A percentile compares a stretch with the other conserved stretches of the same genome.
These are phyloP conservation scores for Entomyzon cyanotis DNA, from an alignment of 2,113 vertebrate genomes.

Conservation along the genomic window DNA sequence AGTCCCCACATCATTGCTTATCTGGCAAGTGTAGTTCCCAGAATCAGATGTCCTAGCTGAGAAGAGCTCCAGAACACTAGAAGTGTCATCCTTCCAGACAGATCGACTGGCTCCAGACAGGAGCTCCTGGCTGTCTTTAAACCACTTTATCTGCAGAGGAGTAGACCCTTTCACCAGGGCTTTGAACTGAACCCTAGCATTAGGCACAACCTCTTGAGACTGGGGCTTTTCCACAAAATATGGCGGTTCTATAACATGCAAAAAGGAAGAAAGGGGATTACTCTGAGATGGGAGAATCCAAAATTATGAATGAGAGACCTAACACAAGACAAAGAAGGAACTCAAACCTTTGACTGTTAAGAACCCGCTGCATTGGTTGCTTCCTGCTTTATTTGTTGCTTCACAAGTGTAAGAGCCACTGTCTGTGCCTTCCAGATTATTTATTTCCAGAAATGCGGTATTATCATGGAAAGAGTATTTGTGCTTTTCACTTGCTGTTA, in stretches of 20 bases:
- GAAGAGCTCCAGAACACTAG: conserved; percentile 88
- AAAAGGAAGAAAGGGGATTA: conserved; percentile 37
- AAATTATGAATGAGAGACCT: not conserved
- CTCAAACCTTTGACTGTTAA: conserved; percentile 94
- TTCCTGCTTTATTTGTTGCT: conserved; percentile 91
- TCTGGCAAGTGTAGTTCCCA: conserved; percentile 91
- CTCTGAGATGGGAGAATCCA: not conserved
- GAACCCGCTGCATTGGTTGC: conserved; percentile 87
- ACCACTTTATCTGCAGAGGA: conserved; percentile 93
- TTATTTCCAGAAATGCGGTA: conserved; percentile 93
- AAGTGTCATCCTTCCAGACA: conserved; percentile 88
- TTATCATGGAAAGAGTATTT: conserved; percentile 97
- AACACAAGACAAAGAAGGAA: not conserved
- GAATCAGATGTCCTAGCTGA: conserved; percentile 88
- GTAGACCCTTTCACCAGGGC: conserved; percentile 87
- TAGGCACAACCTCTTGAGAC: conserved; percentile 88
- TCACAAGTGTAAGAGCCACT: conserved; percentile 91
- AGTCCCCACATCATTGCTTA: conserved; percentile 93
- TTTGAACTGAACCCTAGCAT: conserved; percentile 88
- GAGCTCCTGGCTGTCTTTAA: conserved; percentile 92
- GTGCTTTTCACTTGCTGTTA: conserved; percentile 85
- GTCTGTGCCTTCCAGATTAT: conserved; percentile 85
- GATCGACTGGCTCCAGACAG: conserved; percentile 83
- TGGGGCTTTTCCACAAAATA: conserved; percentile 91
- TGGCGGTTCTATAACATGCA: conserved; percentile 83